These are phyloP conservation scores for Riparia riparia DNA, from an alignment of 2,113 vertebrate species.

Conservation along the genomic window DNA sequence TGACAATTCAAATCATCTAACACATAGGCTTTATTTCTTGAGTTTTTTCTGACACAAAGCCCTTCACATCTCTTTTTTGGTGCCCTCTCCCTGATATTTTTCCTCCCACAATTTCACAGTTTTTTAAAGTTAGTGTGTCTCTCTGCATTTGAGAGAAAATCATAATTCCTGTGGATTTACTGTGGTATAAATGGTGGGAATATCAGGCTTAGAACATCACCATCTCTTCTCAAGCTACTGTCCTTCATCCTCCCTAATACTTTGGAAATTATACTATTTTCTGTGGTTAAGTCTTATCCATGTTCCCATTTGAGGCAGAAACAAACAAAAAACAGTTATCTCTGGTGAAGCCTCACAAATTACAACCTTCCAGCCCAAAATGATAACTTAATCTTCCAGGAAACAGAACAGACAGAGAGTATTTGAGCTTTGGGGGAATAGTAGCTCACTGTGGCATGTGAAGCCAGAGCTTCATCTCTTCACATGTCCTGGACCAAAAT, in stretches of 20 bases:
- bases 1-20: background rate
- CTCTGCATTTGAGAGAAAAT: background rate
- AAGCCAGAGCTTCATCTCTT: background rate
- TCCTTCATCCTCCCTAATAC: background rate
- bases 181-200: background rate
- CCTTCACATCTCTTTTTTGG: background rate
- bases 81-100: background rate
- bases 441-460: background rate
- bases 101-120: accelerated
- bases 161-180: background rate
- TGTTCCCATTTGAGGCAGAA: background rate
- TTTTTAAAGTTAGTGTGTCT: background rate
- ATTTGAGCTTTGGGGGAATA: background rate
- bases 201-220: background rate
- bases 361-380: background rate
- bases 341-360: background rate
- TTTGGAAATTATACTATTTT: background rate
- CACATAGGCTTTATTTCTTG: background rate
- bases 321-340: background rate
- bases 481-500: background rate
- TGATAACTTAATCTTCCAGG: conserved; percentile 37
- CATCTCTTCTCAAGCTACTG: background rate
- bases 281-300: background rate
- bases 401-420: conserved; percentile 2
- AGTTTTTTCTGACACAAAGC: background rate